Evolutionary conservation across 2,797 vertebrate genomes (phyloP), one percentile per base, ranked within the genome.

Genomic region (Cynopterus sphinx): DNA sequence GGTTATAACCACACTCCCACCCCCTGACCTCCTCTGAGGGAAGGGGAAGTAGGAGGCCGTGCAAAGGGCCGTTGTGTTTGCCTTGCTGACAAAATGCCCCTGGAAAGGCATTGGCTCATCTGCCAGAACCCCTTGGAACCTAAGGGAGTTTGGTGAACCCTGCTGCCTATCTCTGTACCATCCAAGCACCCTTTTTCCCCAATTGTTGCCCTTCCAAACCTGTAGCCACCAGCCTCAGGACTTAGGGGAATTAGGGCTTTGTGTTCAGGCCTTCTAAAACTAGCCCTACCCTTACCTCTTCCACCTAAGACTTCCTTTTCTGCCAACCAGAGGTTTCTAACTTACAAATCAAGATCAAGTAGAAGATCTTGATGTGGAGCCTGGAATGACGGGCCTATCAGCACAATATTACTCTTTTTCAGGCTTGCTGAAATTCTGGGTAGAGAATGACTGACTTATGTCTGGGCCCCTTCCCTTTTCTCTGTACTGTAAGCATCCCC

Each of bases 1-100:
- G 90, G 87, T 94, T 87, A 75, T 26, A 79, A 96, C 90, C 94
- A 39, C 31, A 43, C 8, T 70, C 39, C 84, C 36, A 26, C 73
- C 3, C 21, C 73, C 36, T 36, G 85, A 41, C 81, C 75, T 83
- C n/a, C 61, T 87, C 55, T 10, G 39, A 31, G 53, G 71, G 36
- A 26, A 36, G 41, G 11, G 31, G 26, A 82, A 46, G 31, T 33
- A 12, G 13, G 73, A 12, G 31, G 55, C 51, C 55, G 15, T 71
- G 41, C 73, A 24, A 68, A 75, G 61, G n/a, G 5, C 49, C 17
- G 0, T 26, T 49, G 49, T 26, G 12, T 92, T 88, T 70, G 68
- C 59, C 77, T 90, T 15, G n/a, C 77, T 39, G 39, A 70, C 6
- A 84, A 51, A 84, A 84, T 2, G 28, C 49, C 53, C 81, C 71